Conservation (phyloP, 2,113 vertebrate genomes). For the Pelodiscus sinensis region DNA sequence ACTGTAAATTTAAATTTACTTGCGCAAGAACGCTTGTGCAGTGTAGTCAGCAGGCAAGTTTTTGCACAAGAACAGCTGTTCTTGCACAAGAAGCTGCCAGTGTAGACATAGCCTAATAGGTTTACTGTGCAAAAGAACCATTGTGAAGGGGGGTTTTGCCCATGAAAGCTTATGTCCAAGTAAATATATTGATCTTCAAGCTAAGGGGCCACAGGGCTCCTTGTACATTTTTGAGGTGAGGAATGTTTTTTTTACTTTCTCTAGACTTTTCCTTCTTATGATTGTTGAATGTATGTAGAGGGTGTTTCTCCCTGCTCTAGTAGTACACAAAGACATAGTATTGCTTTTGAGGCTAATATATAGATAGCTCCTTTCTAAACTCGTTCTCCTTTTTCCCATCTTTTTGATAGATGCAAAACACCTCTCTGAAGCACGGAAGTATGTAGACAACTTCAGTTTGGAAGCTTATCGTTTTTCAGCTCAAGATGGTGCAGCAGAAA, state of each 20-base stretch:
- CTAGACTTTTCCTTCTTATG: neutral
- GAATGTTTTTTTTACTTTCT: neutral
- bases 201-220: no score
- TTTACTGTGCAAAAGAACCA: no score
- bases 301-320: neutral
- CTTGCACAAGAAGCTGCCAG: no score
- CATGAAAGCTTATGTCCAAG: no score
- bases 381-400: neutral
- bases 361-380: neutral
- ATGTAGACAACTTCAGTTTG: fast-evolving
- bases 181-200: no score
- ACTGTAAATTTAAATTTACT: no score
- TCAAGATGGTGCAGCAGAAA: conserved; percentile 54
- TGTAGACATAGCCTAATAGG: no score
- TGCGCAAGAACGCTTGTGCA: no score
- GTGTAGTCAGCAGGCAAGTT: no score
- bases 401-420: neutral
- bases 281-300: neutral
- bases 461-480: neutral
- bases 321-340: neutral
- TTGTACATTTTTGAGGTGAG: neutral
- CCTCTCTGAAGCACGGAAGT: conserved; percentile 21
- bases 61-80: no score
- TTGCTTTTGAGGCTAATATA: neutral
- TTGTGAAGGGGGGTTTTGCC: no score